These are phyloP conservation scores for Amphiprion percula DNA, from an alignment of 2,113 vertebrate species.

Conservation along the genomic window DNA sequence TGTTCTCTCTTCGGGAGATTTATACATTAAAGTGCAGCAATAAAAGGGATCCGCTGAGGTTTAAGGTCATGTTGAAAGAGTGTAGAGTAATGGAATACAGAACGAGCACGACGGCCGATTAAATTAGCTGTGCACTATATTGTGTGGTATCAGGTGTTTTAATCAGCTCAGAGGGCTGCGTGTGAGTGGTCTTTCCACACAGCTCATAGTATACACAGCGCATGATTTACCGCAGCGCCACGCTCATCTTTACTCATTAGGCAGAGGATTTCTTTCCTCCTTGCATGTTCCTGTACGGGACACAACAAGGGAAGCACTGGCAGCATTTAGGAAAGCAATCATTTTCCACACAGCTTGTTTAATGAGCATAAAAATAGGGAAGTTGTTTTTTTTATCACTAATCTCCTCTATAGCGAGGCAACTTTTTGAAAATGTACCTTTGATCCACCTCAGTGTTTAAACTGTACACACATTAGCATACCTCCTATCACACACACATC, in stretches of 20 bases:
- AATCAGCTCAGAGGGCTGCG: conserved; percentile 55
- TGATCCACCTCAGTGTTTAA: conserved; percentile 49
- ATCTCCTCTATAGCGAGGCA: conserved; percentile 20
- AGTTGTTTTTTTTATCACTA: conserved; percentile 17
- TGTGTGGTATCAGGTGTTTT: conserved; percentile 64
- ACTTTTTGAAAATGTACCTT: conserved; percentile 26
- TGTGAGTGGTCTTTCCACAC: conserved; percentile 51
- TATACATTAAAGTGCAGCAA: conserved; percentile 72
- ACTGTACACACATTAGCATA: conserved; percentile 70
- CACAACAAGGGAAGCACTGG: conserved; percentile 20
- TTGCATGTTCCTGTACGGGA: conserved; percentile 1
- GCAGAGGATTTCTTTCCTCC: conserved; percentile 9
- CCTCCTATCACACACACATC: conserved; percentile 1
- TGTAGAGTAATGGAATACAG: conserved; percentile 68
- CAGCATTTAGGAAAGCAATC: conserved; percentile 33
- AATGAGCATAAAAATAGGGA: conserved; percentile 18
- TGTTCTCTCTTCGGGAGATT: conserved; percentile 61
- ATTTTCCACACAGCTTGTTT: conserved; percentile 32
- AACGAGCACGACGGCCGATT: conserved; percentile 65
- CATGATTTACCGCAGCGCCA: conserved; percentile 44
- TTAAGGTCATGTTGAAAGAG: conserved; percentile 71
- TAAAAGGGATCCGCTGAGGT: conserved; percentile 61
- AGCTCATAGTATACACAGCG: conserved; percentile 30
- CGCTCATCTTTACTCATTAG: conserved; percentile 58
- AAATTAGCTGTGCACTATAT: conserved; percentile 52